Percentiles rank a stretch among this genome's conserved stretches.
phyloP scores from a whole-genome alignment of 2,888 invertebrate genomes.

The Tetragnatha montana region DNA sequence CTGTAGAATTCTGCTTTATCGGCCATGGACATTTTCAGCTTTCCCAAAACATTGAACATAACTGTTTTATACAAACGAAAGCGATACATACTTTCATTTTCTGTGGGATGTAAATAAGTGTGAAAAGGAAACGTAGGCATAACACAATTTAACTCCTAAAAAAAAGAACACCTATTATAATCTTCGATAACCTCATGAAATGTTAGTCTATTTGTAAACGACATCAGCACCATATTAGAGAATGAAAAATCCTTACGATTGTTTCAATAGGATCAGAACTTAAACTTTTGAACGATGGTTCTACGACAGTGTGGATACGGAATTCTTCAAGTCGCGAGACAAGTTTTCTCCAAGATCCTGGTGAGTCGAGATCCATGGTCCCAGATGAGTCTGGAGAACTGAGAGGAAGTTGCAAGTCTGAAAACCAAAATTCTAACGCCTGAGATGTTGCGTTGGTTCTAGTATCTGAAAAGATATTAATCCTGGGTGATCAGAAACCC shows the following conservation, averaged over 20 bases:
- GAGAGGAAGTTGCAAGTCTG: conserved; percentile 14
- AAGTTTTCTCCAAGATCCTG: conserved; percentile 27
- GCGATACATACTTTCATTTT: not conserved
- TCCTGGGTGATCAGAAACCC: too few species aligned
- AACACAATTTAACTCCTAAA: conserved; percentile 44
- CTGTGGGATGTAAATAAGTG: conserved; percentile 18
- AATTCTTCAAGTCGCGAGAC: conserved; percentile 49
- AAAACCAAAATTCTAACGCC: conserved; percentile 29
- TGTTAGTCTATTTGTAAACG: not conserved
- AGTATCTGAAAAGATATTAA: not conserved
- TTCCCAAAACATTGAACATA: conserved; percentile 2
- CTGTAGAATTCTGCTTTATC: conserved; percentile 17
- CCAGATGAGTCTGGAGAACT: not conserved
- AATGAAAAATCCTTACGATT: conserved; percentile 16
- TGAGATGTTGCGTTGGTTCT: not conserved
- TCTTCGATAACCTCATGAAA: not conserved
- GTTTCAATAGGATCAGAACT: conserved; percentile 17
- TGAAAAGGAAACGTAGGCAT: conserved; percentile 12
- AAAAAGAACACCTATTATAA: not conserved
- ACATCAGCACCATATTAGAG: too few species aligned
- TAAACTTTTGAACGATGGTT: conserved; percentile 33
- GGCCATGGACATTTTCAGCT: not conserved
- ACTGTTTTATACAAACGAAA: conserved; percentile 38
- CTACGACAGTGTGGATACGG: conserved; percentile 46
- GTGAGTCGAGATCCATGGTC: not conserved